phyloP scores from a whole-genome alignment of 2,888 invertebrate species.

The Axea sp. region DNA sequence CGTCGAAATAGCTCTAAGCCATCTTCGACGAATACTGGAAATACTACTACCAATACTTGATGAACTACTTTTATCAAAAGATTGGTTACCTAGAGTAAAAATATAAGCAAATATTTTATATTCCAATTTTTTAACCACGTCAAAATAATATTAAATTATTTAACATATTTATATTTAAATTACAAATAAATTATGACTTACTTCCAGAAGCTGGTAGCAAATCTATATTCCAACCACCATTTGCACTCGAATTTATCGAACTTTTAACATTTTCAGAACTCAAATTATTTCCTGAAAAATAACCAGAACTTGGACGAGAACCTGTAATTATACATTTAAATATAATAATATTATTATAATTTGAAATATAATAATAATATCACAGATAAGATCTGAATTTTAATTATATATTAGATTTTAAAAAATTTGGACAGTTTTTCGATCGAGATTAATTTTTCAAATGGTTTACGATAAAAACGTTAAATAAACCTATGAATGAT shows the following conservation, averaged over 20 bases:
- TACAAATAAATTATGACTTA: slow-evolving; percentile 62
- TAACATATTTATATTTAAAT: background rate
- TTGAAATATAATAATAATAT: background rate
- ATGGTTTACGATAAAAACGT: no score
- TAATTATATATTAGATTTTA: no score
- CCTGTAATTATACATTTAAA: slow-evolving; percentile 58
- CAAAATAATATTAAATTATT: no score
- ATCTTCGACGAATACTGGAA: slow-evolving; percentile 81
- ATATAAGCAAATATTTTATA: slow-evolving; percentile 12
- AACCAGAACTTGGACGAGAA: slow-evolving; percentile 73
- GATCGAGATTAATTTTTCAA: no score
- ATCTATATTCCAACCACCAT: slow-evolving; percentile 76
- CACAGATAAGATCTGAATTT: no score
- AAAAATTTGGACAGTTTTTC: no score
- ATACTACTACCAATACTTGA: slow-evolving; percentile 79
- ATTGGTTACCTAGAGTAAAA: slow-evolving; percentile 72
- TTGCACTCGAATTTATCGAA: slow-evolving; percentile 74
- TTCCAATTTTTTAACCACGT: no score
- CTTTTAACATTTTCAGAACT: slow-evolving; percentile 70
- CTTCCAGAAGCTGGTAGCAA: slow-evolving; percentile 69
- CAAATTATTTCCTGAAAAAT: slow-evolving; percentile 72
- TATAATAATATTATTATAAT: background rate
- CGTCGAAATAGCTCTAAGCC: slow-evolving; percentile 81
- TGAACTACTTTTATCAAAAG: slow-evolving; percentile 72
- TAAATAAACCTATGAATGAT: no score